A percentile compares a stretch with the other conserved stretches of the same genome.
Conservation (phyloP, 2,797 vertebrate species). For the Lophotriccus pileatus region DNA sequence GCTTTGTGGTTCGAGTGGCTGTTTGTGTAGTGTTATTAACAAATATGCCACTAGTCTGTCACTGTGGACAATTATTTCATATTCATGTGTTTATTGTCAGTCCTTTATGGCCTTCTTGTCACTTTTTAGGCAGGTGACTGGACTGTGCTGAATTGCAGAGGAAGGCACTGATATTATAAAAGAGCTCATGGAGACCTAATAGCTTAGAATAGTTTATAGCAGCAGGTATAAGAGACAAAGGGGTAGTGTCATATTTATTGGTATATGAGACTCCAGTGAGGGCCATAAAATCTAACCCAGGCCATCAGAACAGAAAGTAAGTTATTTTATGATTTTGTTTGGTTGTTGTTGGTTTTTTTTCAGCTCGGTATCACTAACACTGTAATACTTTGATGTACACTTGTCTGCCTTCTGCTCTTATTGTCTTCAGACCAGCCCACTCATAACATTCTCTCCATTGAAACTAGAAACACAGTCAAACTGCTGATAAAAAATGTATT, state of each 20-base stretch:
- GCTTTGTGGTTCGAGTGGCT: background rate
- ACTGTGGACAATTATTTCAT: background rate
- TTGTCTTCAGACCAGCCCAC: background rate
- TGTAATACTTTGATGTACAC: background rate
- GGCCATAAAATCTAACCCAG: background rate
- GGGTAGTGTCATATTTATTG: background rate
- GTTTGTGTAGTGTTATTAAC: conserved; percentile 28
- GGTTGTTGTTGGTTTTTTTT: background rate
- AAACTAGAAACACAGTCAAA: background rate
- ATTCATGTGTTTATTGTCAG: background rate
- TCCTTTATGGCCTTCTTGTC: background rate
- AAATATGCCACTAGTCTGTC: background rate
- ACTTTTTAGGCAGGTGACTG: background rate
- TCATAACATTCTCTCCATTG: background rate
- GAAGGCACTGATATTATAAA: background rate
- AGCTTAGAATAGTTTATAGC: background rate
- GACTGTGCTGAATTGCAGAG: background rate
- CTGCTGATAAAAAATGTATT: background rate
- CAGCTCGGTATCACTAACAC: background rate
- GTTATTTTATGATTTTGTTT: background rate
- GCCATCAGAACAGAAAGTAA: background rate
- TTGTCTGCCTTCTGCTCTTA: background rate
- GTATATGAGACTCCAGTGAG: background rate
- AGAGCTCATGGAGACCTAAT: background rate
- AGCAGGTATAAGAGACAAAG: conserved; percentile 11